These are phyloP conservation scores for Pachymerium ferrugineum DNA, from an alignment of 2,888 invertebrate genomes.

Conservation along the genomic window DNA sequence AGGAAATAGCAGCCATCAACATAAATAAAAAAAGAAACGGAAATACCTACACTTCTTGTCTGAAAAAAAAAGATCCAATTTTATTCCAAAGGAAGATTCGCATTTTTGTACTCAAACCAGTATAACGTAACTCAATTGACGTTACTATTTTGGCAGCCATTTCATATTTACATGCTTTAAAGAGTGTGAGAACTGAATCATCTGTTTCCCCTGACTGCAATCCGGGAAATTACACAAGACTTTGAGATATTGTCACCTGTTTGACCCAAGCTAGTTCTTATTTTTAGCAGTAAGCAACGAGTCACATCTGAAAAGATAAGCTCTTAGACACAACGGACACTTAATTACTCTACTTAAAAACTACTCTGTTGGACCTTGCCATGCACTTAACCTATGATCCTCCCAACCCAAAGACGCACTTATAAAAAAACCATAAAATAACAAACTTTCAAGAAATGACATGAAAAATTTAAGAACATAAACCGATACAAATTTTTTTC, in stretches of 20 bases:
- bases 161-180: not conserved
- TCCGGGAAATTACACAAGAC: not conserved
- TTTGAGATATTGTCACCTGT: too few species aligned
- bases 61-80: too few species aligned
- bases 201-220: not conserved
- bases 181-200: not conserved
- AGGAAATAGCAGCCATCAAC: not conserved
- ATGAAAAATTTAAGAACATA: not conserved
- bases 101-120: too few species aligned
- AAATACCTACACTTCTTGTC: too few species aligned
- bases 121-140: too few species aligned
- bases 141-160: not conserved
- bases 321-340: not conserved
- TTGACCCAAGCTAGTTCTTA: not conserved
- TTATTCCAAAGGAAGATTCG: too few species aligned
- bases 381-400: not conserved
- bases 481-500: not conserved
- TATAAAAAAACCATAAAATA: not conserved
- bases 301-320: conserved; percentile 15
- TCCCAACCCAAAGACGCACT: not conserved
- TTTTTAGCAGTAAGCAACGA: not conserved
- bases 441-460: not conserved
- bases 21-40: too few species aligned
- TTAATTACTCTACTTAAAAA: conserved; percentile 5
- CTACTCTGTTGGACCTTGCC: not conserved